Evolutionary conservation across 2,113 vertebrate species (phyloP).

Genomic region (Theristicus caerulescens): DNA sequence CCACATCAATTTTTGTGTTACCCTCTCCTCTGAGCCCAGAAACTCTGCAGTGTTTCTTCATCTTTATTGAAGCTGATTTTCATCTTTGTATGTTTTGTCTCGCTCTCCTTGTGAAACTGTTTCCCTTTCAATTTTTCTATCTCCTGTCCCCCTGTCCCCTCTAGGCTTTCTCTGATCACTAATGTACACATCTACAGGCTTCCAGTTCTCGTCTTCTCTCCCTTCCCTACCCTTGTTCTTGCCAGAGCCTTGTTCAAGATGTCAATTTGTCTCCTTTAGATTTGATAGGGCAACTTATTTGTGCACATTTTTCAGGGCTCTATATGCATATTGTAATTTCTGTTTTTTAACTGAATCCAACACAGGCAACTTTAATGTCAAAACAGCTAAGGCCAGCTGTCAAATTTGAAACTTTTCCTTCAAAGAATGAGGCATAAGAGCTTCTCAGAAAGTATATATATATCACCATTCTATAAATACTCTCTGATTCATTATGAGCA

Average conservation of each 20-base stretch:
- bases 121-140: background rate
- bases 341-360: background rate
- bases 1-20: background rate
- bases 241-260: background rate
- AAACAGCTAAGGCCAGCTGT: background rate
- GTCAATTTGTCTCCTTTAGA: background rate
- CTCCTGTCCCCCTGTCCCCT: background rate
- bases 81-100: background rate
- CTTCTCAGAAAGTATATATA: background rate
- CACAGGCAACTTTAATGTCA: background rate
- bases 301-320: background rate
- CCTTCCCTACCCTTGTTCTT: background rate
- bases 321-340: background rate
- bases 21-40: background rate
- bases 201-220: background rate
- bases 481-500: background rate
- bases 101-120: background rate
- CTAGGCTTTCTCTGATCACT: background rate
- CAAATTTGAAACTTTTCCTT: background rate
- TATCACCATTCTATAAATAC: background rate
- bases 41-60: background rate
- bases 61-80: background rate
- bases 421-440: background rate
- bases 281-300: background rate
- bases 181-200: accelerated